Base-by-base conservation (phyloP, 2,888 invertebrate genomes). In the Netelia fuscicornis region DNA sequence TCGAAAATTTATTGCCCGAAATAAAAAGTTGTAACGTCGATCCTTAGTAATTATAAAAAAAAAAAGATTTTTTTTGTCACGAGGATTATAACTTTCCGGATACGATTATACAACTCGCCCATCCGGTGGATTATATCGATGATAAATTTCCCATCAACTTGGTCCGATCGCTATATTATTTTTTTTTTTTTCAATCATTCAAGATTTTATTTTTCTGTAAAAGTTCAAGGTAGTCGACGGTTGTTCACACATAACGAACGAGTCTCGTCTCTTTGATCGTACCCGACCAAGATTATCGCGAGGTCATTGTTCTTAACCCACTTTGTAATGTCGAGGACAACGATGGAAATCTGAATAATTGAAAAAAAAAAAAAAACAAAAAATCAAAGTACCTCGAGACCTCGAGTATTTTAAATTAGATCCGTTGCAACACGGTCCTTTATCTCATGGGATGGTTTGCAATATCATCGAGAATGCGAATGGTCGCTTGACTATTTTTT, bases 291-390 rank as follows among this genome's bases (percentile, higher is more conserved):
- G 54, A 52, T 13, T 58, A 77, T 81, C 68, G 42, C 60, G 56
- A 84, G 60, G 42, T 72, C 62, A 23, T 72, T 74, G 54, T 54
- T 81, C 84, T 81, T 77, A 77, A 84, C 76, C 72, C 68, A 84
- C 62, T 84, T 81, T 1, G 13, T 10, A 54, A 71, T 60, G 62
- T 64, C 83, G 56, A 71, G 83, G 79, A 9, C 68, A 58, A 23
- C 44, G 9, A 52, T 25, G 54, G 64, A 76, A 65, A 76, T 76
- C 75, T 2, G 17, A 30, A 67, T 37, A 48, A 68, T 25, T 30
- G 58, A 8, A 20, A 13, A n/a, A 37, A 64, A 37, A 37, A 48
- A 1, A 6, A 48, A 48, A 48, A 1, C 0, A 48, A 48, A 48
- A 48, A 48, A 48, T 13, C 8, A 20, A 56, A 56, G 62, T 48